Percentiles rank a stretch among this genome's conserved stretches.
Conservation (phyloP, 2,888 invertebrate species). For the Meandrusa payeni region DNA sequence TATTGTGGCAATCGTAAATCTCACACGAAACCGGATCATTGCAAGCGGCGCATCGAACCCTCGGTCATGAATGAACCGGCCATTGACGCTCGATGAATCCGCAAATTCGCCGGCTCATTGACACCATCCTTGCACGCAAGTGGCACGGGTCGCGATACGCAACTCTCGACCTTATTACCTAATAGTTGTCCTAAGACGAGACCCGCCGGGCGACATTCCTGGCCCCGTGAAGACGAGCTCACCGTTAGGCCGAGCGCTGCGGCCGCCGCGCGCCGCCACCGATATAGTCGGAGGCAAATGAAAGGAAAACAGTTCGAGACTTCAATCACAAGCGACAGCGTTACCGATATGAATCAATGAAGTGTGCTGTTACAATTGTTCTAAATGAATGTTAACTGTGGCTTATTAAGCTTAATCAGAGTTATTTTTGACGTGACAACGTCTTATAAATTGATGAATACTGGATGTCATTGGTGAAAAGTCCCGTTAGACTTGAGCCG, state of each 20-base stretch:
- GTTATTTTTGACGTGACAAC: no score
- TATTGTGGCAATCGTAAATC: no score
- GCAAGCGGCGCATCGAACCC: conserved; percentile 4
- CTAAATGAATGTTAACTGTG: no score
- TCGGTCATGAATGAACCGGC: conserved; percentile 5
- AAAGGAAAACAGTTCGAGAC: conserved; percentile 54
- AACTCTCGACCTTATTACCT: conserved; percentile 30
- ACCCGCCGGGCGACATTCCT: conserved; percentile 43
- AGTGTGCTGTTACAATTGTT: no score
- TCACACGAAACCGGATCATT: not conserved
- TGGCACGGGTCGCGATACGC: conserved; percentile 13
- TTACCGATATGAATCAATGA: no score
- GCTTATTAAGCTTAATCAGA: no score
- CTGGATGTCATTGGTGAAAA: no score
- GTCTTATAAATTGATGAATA: no score
- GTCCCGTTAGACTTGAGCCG: no score
- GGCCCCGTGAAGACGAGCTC: conserved; percentile 23
- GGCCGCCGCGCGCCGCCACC: conserved; percentile 32
- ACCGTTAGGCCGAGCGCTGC: conserved; percentile 34
- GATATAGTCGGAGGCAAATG: conserved; percentile 46
- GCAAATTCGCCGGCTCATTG: conserved; percentile 1
- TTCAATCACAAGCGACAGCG: conserved; percentile 30
- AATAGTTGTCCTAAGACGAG: conserved; percentile 21
- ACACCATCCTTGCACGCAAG: not conserved
- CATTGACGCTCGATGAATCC: not conserved